Percentiles rank a stretch among this genome's conserved stretches.
These are phyloP conservation scores for Ammodramus savannarum DNA, from an alignment of 2,113 vertebrate species.

Conservation along the genomic window DNA sequence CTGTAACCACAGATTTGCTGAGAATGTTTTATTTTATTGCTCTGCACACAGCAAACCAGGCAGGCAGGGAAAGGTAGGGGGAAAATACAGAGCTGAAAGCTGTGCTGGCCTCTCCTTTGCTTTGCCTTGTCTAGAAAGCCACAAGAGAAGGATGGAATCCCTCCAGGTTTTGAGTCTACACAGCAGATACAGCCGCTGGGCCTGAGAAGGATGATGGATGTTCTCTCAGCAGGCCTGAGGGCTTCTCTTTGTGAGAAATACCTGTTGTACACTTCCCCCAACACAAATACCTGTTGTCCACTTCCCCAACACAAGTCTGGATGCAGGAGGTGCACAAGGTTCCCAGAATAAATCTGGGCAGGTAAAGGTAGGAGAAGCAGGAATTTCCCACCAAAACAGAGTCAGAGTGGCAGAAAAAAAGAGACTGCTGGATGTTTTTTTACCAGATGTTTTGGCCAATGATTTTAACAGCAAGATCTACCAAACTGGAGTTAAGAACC, in stretches of 20 bases:
- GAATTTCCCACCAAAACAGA: not conserved
- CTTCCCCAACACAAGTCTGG: accelerated
- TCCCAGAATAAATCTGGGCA: not conserved
- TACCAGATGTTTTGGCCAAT: not conserved
- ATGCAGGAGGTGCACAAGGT: not conserved
- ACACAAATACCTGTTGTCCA: not conserved
- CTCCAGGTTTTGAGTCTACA: not conserved
- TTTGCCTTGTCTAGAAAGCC: not conserved
- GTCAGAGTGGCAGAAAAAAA: not conserved
- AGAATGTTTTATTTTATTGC: not conserved
- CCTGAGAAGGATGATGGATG: not conserved
- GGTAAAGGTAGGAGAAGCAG: not conserved
- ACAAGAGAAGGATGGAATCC: not conserved
- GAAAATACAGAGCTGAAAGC: not conserved
- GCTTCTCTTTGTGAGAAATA: not conserved
- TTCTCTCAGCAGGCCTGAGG: not conserved
- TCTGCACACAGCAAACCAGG: not conserved
- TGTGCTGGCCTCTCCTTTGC: not conserved
- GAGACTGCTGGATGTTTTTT: not conserved
- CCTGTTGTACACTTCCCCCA: not conserved
- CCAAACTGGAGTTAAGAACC: not conserved
- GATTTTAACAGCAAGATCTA: not conserved
- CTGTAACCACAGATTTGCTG: not conserved
- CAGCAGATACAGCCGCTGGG: not conserved
- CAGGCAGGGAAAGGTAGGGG: not conserved